phyloP scores from a whole-genome alignment of 2,888 invertebrate genomes.

The Caenorhabditis sulstoni region DNA sequence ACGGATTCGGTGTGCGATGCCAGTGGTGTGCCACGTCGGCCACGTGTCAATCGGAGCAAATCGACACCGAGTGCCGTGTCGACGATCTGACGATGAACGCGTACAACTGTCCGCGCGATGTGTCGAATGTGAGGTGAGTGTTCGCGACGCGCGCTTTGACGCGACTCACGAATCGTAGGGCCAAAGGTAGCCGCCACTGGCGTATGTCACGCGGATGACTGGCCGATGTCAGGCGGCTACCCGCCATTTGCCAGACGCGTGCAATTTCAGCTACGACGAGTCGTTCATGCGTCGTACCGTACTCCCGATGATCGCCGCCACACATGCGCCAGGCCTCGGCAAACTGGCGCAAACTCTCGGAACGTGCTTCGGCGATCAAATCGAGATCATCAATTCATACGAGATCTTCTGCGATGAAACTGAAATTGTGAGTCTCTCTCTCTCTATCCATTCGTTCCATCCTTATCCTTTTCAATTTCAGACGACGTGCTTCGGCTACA shows the following conservation, averaged over 20 bases:
- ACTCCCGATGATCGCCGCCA: conserved; percentile 43
- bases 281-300: conserved; percentile 35
- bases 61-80: conserved; percentile 23
- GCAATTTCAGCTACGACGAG: conserved; percentile 54
- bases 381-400: conserved; percentile 46
- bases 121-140: conserved; percentile 27
- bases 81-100: conserved; percentile 46
- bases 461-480: conserved; percentile 1
- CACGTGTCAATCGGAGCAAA: conserved; percentile 27
- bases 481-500: conserved; percentile 57
- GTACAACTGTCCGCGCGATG: conserved; percentile 48
- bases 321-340: conserved; percentile 28
- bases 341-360: conserved; percentile 20
- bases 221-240: too few species aligned
- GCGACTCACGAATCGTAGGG: too few species aligned
- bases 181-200: too few species aligned
- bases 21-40: conserved; percentile 32
- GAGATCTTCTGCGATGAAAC: conserved; percentile 51
- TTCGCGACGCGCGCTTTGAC: too few species aligned
- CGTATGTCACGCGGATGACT: too few species aligned
- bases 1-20: conserved; percentile 36
- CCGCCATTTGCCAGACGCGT: too few species aligned
- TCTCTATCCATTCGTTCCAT: background rate
- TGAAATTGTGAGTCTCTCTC: conserved; percentile 34
- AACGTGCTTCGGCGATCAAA: conserved; percentile 27